phyloP scores from a whole-genome alignment of 2,888 invertebrate genomes.

The Perizoma affinitatum region DNA sequence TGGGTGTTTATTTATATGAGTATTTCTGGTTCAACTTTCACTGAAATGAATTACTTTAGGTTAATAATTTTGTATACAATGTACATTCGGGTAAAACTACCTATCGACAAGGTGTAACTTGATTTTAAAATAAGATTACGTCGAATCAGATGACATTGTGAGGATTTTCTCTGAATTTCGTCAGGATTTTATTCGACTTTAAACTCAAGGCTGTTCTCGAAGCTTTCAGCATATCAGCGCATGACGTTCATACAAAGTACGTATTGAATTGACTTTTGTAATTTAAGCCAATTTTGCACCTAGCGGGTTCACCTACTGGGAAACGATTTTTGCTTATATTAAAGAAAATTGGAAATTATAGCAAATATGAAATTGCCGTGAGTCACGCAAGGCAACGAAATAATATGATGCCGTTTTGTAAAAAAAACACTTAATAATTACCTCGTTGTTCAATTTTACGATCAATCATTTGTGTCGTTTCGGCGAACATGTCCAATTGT shows the following conservation, averaged over 20 bases:
- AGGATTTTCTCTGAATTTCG: not conserved
- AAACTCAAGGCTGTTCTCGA: not conserved
- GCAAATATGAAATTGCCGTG: conserved; percentile 30
- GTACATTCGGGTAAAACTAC: too few relatives aligned
- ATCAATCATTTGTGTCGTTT: conserved; percentile 30
- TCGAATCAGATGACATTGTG: not conserved
- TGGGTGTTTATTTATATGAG: too few relatives aligned
- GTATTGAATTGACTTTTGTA: conserved; percentile 21
- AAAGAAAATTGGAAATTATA: conserved; percentile 26
- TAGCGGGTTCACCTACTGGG: conserved; percentile 21
- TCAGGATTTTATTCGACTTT: not conserved
- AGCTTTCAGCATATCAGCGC: conserved; percentile 4
- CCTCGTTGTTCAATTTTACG: conserved; percentile 18
- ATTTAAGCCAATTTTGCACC: conserved; percentile 29
- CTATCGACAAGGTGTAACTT: too few relatives aligned
- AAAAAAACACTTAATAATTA: conserved; percentile 27
- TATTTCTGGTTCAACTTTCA: too few relatives aligned
- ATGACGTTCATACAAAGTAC: conserved; percentile 20
- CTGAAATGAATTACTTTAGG: too few relatives aligned
- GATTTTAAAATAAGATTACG: too few relatives aligned
- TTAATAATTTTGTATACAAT: too few relatives aligned
- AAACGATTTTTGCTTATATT: conserved; percentile 12
- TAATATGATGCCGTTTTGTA: conserved; percentile 24
- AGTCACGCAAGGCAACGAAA: conserved; percentile 25
- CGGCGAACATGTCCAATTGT: conserved; percentile 12